A percentile compares a stretch with the other conserved stretches of the same genome.
These are phyloP conservation scores for Pelusios castaneus DNA, from an alignment of 2,113 vertebrate genomes.

Conservation along the genomic window DNA sequence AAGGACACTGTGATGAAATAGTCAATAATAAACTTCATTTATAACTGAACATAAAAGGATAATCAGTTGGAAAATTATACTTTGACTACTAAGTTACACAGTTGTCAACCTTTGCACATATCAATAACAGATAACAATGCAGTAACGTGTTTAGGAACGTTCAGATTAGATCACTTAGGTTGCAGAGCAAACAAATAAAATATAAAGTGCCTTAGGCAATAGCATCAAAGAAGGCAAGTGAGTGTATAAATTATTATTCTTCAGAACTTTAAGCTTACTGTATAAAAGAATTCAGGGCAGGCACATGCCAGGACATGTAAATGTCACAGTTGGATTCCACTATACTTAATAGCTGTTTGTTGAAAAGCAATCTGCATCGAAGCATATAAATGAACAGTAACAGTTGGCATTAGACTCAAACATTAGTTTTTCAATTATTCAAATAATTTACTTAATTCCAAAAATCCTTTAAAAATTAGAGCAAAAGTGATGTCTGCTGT, in stretches of 20 bases:
- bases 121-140: not conserved
- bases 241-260: not conserved
- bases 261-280: not conserved
- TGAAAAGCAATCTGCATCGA: not conserved
- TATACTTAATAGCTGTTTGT: not conserved
- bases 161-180: conserved; percentile 13
- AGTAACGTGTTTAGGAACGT: not conserved
- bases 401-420: not conserved
- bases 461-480: not conserved
- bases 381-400: not conserved
- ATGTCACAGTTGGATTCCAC: not conserved
- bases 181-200: not conserved
- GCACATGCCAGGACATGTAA: not conserved
- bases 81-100: conserved; percentile 3
- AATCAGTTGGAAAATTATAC: conserved; percentile 33
- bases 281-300: not conserved
- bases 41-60: conserved; percentile 58
- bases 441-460: not conserved
- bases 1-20: conserved; percentile 13
- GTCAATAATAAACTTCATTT: conserved; percentile 33
- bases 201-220: not conserved
- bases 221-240: not conserved
- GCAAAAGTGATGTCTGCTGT: not conserved
- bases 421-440: not conserved
- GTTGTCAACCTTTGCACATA: conserved; percentile 69